Evolutionary conservation across 2,113 vertebrate species (phyloP).

Genomic region (Elgaria multicarinata): DNA sequence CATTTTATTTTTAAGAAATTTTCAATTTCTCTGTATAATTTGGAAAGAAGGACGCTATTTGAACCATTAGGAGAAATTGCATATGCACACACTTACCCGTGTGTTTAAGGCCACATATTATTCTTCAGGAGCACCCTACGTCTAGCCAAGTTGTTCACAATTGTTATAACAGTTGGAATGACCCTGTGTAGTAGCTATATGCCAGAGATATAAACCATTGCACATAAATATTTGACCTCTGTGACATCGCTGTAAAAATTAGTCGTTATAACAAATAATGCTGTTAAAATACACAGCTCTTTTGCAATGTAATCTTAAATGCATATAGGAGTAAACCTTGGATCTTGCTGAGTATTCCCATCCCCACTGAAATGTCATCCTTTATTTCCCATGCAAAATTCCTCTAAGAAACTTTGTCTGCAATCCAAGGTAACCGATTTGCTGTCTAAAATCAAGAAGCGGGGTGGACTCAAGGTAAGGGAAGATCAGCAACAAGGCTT

Average conservation of each 20-base stretch:
- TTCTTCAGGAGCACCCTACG: background rate
- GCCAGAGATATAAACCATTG: background rate
- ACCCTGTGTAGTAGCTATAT: no score
- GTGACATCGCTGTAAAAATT: background rate
- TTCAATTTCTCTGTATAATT: background rate
- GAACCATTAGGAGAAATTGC: background rate
- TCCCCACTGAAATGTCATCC: background rate
- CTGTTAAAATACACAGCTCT: background rate
- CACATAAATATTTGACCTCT: background rate
- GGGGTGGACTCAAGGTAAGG: slow-evolving; percentile 82
- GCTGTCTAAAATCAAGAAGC: slow-evolving; percentile 78
- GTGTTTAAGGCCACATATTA: background rate
- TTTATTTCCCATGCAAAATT: background rate
- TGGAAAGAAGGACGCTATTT: background rate
- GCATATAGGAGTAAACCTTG: background rate
- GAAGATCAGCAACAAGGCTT: slow-evolving; percentile 88
- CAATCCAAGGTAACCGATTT: slow-evolving; percentile 84
- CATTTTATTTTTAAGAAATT: background rate
- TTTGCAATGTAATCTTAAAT: background rate
- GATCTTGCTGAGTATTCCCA: background rate
- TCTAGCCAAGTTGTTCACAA: background rate
- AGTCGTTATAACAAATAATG: background rate
- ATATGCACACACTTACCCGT: background rate
- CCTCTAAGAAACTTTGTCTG: background rate
- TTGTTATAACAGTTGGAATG: background rate